Evolutionary conservation across 2,888 invertebrate species (phyloP).

Genomic region (Ligdia adustata): DNA sequence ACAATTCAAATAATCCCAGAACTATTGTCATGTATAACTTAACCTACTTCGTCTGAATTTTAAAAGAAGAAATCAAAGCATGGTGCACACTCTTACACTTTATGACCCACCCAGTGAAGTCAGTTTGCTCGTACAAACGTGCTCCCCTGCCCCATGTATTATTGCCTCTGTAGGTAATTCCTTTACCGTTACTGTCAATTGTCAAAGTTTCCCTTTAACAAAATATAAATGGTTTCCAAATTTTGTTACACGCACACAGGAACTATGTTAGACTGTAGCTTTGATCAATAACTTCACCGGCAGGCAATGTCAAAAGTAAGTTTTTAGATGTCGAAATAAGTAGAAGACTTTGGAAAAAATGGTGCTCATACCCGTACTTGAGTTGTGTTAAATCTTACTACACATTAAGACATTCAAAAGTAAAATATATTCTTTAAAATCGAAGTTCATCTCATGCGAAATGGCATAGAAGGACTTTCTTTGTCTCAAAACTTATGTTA

Average conservation of each 20-base stretch:
- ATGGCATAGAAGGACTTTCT: too few species aligned
- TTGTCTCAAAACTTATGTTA: too few species aligned
- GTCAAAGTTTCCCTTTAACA: constrained; percentile 24
- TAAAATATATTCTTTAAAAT: too few species aligned
- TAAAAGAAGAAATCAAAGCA: constrained; percentile 19
- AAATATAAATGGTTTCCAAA: constrained; percentile 29
- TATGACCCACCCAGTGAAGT: neutral
- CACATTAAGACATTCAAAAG: too few species aligned
- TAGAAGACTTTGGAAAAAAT: constrained; percentile 38
- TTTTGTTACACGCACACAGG: constrained; percentile 28
- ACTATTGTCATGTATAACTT: too few species aligned
- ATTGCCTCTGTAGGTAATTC: constrained; percentile 5
- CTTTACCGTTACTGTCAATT: constrained; percentile 20
- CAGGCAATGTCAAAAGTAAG: constrained; percentile 22
- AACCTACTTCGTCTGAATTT: constrained; percentile 1
- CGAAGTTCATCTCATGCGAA: too few species aligned
- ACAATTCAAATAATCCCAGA: too few species aligned
- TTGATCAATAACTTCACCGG: constrained; percentile 28
- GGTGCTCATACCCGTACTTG: constrained; percentile 31
- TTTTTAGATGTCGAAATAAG: constrained; percentile 27
- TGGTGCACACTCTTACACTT: constrained; percentile 6
- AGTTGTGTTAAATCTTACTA: too few species aligned
- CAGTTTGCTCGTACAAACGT: constrained; percentile 4
- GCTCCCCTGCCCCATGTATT: constrained; percentile 16
- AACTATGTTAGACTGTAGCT: constrained; percentile 20